Conservation (phyloP, 1,140 invertebrate species). For the Caenorhabditis briggsae region DNA sequence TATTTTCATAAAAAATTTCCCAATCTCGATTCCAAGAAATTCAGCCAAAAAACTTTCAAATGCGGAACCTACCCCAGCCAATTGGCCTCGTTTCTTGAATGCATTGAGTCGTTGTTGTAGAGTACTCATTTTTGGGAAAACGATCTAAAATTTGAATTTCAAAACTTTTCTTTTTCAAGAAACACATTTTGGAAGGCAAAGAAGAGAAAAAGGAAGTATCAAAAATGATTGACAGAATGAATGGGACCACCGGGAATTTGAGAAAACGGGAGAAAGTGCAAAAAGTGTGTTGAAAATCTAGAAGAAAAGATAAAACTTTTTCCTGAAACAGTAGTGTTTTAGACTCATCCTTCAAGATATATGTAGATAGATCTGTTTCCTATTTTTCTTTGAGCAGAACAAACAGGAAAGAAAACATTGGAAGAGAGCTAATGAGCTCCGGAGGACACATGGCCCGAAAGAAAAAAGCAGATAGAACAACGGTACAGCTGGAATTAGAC, state of each 20-base stretch:
- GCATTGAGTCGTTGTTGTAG: constrained; percentile 43
- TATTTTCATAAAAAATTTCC: too few relatives aligned
- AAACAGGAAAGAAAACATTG: not conserved
- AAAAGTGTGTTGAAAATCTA: not conserved
- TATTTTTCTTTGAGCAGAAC: too few relatives aligned
- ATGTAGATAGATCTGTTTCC: too few relatives aligned
- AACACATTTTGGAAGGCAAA: not conserved
- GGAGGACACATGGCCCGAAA: not conserved
- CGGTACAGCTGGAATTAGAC: too few relatives aligned
- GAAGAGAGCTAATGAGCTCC: not conserved
- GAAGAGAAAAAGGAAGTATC: not conserved
- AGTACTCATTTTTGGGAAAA: not conserved
- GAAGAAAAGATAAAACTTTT: not conserved
- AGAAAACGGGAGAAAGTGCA: not conserved
- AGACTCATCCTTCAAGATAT: not conserved
- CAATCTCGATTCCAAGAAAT: too few relatives aligned
- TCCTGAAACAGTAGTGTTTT: too few relatives aligned
- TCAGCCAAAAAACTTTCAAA: too few relatives aligned
- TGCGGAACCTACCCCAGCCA: not conserved
- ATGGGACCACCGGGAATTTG: constrained; percentile 15
- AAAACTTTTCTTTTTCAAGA: not conserved
- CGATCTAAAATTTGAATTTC: constrained; percentile 13
- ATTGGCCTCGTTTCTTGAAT: constrained; percentile 1
- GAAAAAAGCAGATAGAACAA: not conserved
- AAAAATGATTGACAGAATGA: constrained; percentile 34